A percentile compares a stretch with the other conserved stretches of the same genome.
These are phyloP conservation scores for Propithecus perrieri DNA, from an alignment of 2,797 vertebrate species.

Conservation along the genomic window DNA sequence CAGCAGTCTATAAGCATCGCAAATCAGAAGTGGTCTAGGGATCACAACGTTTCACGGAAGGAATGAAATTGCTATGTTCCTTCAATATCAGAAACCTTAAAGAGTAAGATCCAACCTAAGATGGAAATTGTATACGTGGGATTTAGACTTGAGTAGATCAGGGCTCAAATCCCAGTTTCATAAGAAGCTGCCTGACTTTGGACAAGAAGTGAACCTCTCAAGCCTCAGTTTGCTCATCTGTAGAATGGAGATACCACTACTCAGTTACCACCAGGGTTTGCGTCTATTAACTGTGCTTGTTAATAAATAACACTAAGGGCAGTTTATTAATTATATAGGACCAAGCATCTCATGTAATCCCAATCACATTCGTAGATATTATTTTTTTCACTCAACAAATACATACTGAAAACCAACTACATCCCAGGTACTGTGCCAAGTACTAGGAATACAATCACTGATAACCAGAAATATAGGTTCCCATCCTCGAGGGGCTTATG, in stretches of 20 bases:
- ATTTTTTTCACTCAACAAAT: background rate
- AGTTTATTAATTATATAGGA: background rate
- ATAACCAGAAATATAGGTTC: background rate
- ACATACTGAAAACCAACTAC: fast-evolving
- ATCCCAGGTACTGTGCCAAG: too few relatives aligned
- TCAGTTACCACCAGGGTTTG: background rate
- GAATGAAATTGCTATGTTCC: fast-evolving
- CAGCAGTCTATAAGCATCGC: fast-evolving
- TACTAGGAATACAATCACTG: fast-evolving
- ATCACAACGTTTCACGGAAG: background rate
- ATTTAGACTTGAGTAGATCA: background rate
- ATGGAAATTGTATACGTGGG: fast-evolving
- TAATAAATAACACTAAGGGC: background rate
- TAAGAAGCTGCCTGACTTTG: background rate
- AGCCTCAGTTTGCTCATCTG: background rate
- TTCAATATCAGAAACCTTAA: background rate
- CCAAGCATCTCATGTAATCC: background rate
- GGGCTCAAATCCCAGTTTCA: background rate
- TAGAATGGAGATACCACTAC: background rate
- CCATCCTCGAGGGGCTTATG: fast-evolving
- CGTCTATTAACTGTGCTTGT: background rate
- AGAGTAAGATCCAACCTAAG: background rate
- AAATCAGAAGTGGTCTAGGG: background rate
- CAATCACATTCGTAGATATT: fast-evolving
- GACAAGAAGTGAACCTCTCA: background rate